Evolutionary conservation across 2,113 vertebrate species (phyloP).

Genomic region (Machaerirhynchus nigripectus): DNA sequence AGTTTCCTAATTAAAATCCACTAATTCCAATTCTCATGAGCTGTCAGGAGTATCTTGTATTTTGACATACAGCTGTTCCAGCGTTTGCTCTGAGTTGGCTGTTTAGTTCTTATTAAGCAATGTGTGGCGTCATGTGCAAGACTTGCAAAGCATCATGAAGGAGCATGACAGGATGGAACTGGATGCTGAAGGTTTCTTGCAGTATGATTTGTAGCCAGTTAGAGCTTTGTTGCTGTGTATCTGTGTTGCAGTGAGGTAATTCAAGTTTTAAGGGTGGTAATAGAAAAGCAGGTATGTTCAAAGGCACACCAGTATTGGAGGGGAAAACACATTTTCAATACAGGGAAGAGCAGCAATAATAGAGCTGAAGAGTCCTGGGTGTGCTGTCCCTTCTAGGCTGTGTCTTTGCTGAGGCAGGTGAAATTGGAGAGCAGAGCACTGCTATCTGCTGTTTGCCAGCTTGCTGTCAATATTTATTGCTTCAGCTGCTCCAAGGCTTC

Average conservation of each 20-base stretch:
- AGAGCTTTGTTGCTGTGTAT: not conserved
- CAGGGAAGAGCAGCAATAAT: not conserved
- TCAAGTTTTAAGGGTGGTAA: not conserved
- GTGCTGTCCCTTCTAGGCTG: slow-evolving; percentile 61
- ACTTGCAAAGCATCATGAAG: not conserved
- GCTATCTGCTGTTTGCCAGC: slow-evolving; percentile 74
- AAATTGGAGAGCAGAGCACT: slow-evolving; percentile 72
- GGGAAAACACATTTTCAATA: not conserved
- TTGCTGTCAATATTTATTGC: slow-evolving; percentile 72
- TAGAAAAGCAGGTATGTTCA: not conserved
- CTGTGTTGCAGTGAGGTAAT: not conserved
- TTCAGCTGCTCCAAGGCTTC: slow-evolving; percentile 77
- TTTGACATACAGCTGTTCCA: not conserved
- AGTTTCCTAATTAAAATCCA: not conserved
- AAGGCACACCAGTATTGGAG: not conserved
- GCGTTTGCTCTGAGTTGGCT: not conserved
- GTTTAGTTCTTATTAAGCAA: not conserved
- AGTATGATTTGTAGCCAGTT: not conserved
- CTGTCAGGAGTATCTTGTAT: not conserved
- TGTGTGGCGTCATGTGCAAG: not conserved
- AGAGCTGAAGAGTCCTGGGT: not conserved
- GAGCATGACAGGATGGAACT: not conserved
- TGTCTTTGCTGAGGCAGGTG: slow-evolving; percentile 78
- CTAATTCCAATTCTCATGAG: not conserved
- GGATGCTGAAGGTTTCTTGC: not conserved